Evolutionary conservation across 2,888 invertebrate genomes (phyloP), one percentile per base, ranked within the genome.

Genomic region (Leptinotarsa peninsularis): DNA sequence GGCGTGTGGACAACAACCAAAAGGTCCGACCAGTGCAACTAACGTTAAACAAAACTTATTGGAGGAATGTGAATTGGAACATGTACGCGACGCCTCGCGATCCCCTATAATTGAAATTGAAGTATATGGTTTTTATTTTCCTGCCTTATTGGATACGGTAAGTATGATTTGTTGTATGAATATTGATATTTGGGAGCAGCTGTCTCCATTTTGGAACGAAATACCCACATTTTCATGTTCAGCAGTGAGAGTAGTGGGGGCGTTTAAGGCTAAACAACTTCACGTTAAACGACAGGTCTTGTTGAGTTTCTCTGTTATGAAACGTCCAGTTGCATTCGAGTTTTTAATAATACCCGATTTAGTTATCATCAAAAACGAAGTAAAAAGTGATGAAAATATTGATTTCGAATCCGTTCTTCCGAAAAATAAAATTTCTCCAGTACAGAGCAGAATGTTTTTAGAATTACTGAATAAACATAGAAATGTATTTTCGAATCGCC

Each of bases 1-100:
- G 23, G 27, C 18, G 54, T 68, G 43, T 10, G 68, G 52, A 43
- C 52, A 23, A 10, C 27, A 54, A 54, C 27, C n/a, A 33, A 54
- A 14, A 17, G 27, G 54, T 23, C 54, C 54, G 52, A 68, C 17
- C 10, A 15, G 15, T 68, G 33, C 43, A n/a, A 68, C 2, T n/a
- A 68, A 54, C 54, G 54, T 54, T 1, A 54, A 68, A 18, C 13
- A 54, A 15, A 33, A 33, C 54, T 54, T 68, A 54, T 68, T 68
- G 52, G 52, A 68, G 17, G 68, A 54, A n/a, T 68, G 68, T 27
- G 68, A 68, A 15, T 68, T 54, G 17, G 54, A 52, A 10, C 68
- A 54, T 23, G 27, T 68, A 27, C 4, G 18, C 0, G 17, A 33
- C 7, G 52, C 21, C 13, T 15, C 13, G 15, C 52, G 54, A 17